Evolutionary conservation across 2,888 invertebrate species (phyloP).

Genomic region (Cryptocephalus primarius): DNA sequence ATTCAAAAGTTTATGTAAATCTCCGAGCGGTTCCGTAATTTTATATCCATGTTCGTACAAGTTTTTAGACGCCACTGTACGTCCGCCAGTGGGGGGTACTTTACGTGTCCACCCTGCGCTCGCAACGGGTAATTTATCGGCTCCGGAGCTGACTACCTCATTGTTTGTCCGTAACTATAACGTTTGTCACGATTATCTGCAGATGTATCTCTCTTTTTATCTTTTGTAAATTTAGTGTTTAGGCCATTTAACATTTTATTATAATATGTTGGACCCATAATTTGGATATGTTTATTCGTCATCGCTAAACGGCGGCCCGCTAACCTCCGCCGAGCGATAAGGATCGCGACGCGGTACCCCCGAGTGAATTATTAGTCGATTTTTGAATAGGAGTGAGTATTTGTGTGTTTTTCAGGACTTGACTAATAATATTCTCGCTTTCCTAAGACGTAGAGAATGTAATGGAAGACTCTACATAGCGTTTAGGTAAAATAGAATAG

Average conservation of each 20-base stretch:
- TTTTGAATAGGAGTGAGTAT: no score
- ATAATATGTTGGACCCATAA: neutral
- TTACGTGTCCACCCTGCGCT: constrained; percentile 22
- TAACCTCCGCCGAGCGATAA: neutral
- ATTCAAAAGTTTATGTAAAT: no score
- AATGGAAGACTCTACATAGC: no score
- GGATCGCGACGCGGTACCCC: no score
- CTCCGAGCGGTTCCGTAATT: no score
- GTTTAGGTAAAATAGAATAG: no score
- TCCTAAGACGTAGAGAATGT: no score
- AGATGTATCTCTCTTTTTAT: constrained; percentile 35
- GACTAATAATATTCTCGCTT: no score
- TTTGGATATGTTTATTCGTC: constrained; percentile 17
- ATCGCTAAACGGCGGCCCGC: constrained; percentile 4
- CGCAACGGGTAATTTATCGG: constrained; percentile 36
- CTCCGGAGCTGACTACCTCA: constrained; percentile 35
- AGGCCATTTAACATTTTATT: constrained; percentile 29
- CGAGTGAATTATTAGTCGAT: no score
- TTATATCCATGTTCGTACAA: neutral
- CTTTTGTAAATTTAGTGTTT: constrained; percentile 38
- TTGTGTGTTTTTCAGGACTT: no score
- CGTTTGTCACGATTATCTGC: constrained; percentile 38
- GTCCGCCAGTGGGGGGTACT: constrained; percentile 20
- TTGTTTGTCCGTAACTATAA: constrained; percentile 38
- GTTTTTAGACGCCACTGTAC: neutral